Conservation (phyloP, 2,113 vertebrate genomes). For the Gracilinanus agilis region DNA sequence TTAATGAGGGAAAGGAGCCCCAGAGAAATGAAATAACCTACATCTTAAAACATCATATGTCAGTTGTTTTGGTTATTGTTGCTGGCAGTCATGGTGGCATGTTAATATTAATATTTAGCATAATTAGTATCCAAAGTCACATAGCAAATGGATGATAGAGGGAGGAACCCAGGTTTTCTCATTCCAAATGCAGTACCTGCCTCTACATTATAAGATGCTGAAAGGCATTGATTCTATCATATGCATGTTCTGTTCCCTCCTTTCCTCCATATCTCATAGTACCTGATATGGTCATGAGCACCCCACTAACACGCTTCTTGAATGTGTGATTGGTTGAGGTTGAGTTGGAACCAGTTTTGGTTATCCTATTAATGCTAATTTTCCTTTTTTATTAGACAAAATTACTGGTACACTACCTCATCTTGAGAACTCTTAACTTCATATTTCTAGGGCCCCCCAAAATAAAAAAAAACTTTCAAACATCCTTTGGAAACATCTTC, state of each 20-base stretch:
- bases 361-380: background rate
- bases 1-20: background rate
- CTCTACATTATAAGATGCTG: background rate
- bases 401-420: background rate
- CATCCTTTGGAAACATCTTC: background rate
- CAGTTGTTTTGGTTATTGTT: background rate
- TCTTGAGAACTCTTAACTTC: background rate
- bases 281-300: background rate
- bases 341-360: background rate
- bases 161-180: background rate
- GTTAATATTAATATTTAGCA: background rate
- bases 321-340: background rate
- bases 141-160: background rate
- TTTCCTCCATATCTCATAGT: background rate
- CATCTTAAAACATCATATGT: background rate
- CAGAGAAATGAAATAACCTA: background rate
- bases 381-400: background rate
- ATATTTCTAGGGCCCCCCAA: background rate
- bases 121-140: background rate
- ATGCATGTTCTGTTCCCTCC: background rate
- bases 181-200: background rate
- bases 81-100: background rate
- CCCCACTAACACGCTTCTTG: background rate
- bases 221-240: background rate
- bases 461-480: background rate